Conservation (phyloP, 2,113 vertebrate species). For the Boulengeromyrus knoepffleri region DNA sequence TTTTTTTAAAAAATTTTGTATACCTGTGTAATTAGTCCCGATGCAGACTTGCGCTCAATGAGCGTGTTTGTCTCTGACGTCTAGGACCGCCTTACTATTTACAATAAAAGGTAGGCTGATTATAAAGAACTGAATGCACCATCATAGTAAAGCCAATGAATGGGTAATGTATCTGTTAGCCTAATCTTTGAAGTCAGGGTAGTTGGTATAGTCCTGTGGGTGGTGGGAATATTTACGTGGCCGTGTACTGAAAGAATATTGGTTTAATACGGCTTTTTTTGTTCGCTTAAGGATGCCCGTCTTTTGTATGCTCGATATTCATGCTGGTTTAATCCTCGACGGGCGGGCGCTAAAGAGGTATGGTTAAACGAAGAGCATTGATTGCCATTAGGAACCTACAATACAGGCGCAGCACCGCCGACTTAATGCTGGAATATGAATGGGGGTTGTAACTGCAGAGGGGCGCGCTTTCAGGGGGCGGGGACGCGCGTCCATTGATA, state of each 20-base stretch:
- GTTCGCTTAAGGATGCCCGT: not conserved
- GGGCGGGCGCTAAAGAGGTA: not conserved
- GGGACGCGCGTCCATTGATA: slow-evolving; percentile 6
- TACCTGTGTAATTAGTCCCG: not conserved
- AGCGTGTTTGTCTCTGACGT: not conserved
- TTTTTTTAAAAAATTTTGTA: no score
- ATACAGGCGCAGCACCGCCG: not conserved
- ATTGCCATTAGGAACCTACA: not conserved
- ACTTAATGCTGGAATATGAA: slow-evolving; percentile 13
- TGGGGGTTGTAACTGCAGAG: slow-evolving; percentile 7
- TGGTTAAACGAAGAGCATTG: not conserved
- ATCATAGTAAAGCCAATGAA: not conserved
- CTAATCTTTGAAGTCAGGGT: not conserved
- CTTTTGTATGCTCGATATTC: slow-evolving; percentile 11
- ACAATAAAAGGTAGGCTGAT: not conserved
- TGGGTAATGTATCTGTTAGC: slow-evolving; percentile 3
- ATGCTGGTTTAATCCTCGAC: slow-evolving; percentile 13
- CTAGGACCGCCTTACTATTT: not conserved
- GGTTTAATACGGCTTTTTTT: not conserved
- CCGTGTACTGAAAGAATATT: slow-evolving; percentile 1
- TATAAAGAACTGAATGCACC: not conserved
- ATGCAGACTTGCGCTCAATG: not conserved
- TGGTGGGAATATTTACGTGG: not conserved
- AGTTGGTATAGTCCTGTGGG: not conserved
- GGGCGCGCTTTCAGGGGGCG: slow-evolving; percentile 13